Evolutionary conservation across 2,797 vertebrate genomes (phyloP), one percentile per base, ranked within the genome.

Genomic region (Smutsia temminckii): DNA sequence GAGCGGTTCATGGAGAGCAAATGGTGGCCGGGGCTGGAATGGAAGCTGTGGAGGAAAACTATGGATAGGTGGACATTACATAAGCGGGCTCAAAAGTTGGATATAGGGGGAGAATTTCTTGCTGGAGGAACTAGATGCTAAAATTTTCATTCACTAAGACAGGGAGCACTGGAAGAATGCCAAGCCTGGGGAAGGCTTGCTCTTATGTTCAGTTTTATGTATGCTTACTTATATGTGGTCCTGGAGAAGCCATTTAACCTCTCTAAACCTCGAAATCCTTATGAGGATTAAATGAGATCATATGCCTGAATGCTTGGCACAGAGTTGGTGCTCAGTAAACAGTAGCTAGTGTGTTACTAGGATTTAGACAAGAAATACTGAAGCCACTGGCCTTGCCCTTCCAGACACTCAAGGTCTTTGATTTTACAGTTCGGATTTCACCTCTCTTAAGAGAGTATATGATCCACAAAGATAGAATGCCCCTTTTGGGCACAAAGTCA

Each of bases 261-360:
- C 23, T 63, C 37, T 66, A 75, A 79, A 59, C 64, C 64, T 80
- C 20, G 10, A 55, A 71, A 63, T 59, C 53, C 13, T 18, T 72
- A 3, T 53, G n/a, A 81, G 57, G 85, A 93, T 83, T 92, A 90
- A 88, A 27, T 63, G 57, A 92, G 80, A 80, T 81, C 77, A 61
- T 9, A n/a, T 29, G 21, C 32, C 27, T 81, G 42, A 84, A 90
- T 55, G 21, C n/a, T 42, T 83, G 92, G 83, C 27, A 94, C 27
- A 77, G 53, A 85, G 25, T 9, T 84, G 61, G 53, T 2, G 12
- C 57, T 83, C 61, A 89, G 27, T 55, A 80, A 75, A 68, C 23
- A 6, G 40, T n/a, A 64, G 23, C 40, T 79, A 6, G 17, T 78
- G 8, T 46, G 17, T 84, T 90, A 71, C 0, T 91, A n/a, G 55